Percentiles rank a stretch among this genome's conserved stretches.
phyloP scores from a whole-genome alignment of 2,113 vertebrate genomes.

The Triplophysa dalaica region DNA sequence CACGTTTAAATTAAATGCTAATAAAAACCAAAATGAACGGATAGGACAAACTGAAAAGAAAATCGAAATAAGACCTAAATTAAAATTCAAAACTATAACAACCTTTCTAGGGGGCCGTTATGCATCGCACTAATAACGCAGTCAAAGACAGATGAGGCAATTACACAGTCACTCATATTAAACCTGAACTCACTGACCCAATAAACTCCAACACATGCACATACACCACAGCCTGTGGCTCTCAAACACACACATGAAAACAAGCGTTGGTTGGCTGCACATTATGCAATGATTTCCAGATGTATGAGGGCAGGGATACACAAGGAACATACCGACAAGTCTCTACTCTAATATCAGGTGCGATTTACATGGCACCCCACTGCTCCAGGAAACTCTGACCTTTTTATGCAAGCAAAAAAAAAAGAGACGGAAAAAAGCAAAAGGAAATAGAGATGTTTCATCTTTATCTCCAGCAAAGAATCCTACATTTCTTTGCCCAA shows the following conservation, averaged over 20 bases:
- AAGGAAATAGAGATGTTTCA: conserved; percentile 34
- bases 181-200: conserved; percentile 31
- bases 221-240: conserved; percentile 22
- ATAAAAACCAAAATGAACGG: conserved; percentile 13
- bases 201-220: conserved; percentile 19
- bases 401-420: conserved; percentile 25
- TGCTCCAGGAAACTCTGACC: conserved; percentile 38
- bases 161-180: conserved; percentile 27
- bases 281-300: conserved; percentile 15
- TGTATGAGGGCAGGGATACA: conserved; percentile 7
- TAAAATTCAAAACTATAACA: not conserved
- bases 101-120: not conserved
- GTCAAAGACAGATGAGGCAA: conserved; percentile 22
- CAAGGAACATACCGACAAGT: conserved; percentile 19
- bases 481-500: conserved; percentile 29
- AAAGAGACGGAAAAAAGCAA: not conserved
- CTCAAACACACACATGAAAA: conserved; percentile 35
- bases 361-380: conserved; percentile 43
- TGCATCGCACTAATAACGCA: conserved; percentile 21
- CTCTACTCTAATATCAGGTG: conserved; percentile 49
- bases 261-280: conserved; percentile 2
- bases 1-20: too few relatives aligned
- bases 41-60: conserved; percentile 11
- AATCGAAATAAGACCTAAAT: not conserved
- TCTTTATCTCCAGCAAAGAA: conserved; percentile 23